These are phyloP conservation scores for Hystrix cristata DNA, from an alignment of 2,113 vertebrate species.

Conservation along the genomic window DNA sequence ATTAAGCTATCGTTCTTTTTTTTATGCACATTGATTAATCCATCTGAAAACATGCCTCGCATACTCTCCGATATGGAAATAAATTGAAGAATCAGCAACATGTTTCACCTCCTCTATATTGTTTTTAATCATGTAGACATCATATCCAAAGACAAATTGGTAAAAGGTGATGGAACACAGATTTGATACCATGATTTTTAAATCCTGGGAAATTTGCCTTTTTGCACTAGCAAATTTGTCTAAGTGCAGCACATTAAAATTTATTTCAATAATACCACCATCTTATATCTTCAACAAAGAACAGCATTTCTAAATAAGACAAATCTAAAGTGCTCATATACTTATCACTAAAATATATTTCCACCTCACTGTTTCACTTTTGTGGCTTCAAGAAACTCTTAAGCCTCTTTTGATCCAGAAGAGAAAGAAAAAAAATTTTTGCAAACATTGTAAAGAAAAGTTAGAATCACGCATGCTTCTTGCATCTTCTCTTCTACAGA, in stretches of 20 bases:
- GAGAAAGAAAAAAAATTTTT: neutral
- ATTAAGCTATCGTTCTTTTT: neutral
- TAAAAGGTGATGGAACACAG: neutral
- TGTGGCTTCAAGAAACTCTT: constrained; percentile 42
- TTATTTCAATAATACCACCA: constrained; percentile 7
- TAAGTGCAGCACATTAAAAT: neutral
- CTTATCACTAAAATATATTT: constrained; percentile 28
- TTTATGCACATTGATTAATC: neutral
- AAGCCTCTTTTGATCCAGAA: constrained; percentile 17
- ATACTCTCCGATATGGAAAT: neutral
- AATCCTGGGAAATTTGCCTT: neutral
- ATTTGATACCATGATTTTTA: neutral
- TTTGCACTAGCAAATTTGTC: neutral
- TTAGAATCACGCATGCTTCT: constrained; percentile 65
- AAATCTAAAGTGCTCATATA: neutral
- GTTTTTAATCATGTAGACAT: neutral
- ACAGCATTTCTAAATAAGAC: constrained; percentile 23
- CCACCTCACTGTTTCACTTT: neutral
- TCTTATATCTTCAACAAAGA: neutral
- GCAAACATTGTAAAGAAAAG: constrained; percentile 69
- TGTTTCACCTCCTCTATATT: neutral
- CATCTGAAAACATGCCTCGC: neutral
- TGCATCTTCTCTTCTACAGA: constrained; percentile 82
- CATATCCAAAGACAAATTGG: neutral
- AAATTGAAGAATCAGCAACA: neutral